Evolutionary conservation across 2,113 vertebrate genomes (phyloP).

Genomic region (Albula goreensis): DNA sequence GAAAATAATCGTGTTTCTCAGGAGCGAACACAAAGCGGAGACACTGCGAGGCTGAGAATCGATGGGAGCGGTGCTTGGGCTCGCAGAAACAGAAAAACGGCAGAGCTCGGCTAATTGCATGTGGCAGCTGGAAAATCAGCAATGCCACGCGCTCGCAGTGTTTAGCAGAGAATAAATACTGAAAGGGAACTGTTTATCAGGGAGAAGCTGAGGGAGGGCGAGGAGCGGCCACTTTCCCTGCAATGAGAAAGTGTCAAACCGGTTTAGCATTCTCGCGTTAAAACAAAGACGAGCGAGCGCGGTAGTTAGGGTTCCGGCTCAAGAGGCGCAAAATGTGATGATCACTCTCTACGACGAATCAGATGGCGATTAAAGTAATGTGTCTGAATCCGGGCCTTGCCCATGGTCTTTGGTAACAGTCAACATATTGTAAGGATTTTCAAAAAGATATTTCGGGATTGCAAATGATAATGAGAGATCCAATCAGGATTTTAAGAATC

Average conservation of each 20-base stretch:
- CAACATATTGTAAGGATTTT: too few species aligned
- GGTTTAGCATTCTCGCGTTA: neutral
- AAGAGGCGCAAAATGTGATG: neutral
- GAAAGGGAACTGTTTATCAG: neutral
- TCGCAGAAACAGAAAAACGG: neutral
- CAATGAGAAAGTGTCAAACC: neutral
- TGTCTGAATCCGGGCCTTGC: neutral
- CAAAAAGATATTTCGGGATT: too few species aligned
- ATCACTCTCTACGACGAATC: neutral
- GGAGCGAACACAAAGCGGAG: conserved; percentile 11
- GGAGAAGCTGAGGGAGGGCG: neutral
- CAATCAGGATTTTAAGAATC: too few species aligned
- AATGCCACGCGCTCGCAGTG: neutral
- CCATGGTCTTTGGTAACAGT: too few species aligned
- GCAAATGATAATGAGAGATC: too few species aligned
- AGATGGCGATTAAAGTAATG: neutral
- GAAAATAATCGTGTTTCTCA: conserved; percentile 26
- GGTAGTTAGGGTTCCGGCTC: neutral
- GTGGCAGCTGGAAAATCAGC: neutral
- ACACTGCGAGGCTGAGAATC: conserved; percentile 20
- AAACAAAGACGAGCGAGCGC: neutral
- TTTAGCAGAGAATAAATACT: conserved; percentile 1
- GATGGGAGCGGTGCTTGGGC: neutral
- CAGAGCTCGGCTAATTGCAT: conserved; percentile 10
- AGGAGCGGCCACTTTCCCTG: neutral